phyloP scores from a whole-genome alignment of 2,113 vertebrate species.

The Psittacula cyanocephala region DNA sequence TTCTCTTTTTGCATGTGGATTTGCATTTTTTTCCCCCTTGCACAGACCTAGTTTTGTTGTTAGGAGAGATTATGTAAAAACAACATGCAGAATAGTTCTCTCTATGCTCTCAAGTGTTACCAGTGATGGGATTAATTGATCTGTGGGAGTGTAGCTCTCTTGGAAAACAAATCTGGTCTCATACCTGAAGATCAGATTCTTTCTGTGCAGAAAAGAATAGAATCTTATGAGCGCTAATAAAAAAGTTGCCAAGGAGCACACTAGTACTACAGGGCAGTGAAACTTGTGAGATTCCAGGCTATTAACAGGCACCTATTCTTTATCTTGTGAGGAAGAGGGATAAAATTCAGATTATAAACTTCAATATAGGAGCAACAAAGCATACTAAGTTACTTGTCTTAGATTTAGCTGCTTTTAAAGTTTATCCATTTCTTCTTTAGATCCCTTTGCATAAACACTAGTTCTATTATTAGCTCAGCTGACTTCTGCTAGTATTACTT shows the following conservation, averaged over 20 bases:
- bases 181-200: not conserved
- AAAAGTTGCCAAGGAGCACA: not conserved
- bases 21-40: not conserved
- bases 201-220: not conserved
- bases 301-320: rapidly evolving
- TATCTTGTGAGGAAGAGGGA: not conserved
- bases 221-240: not conserved
- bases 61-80: not conserved
- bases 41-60: not conserved
- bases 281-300: not conserved
- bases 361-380: not conserved
- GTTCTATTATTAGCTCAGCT: not conserved
- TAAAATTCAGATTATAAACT: not conserved
- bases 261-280: not conserved
- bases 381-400: not conserved
- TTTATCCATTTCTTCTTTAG: not conserved
- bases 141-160: not conserved
- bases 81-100: not conserved
- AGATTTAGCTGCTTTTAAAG: not conserved
- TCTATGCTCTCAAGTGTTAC: not conserved
- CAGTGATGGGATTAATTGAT: not conserved
- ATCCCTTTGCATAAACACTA: not conserved
- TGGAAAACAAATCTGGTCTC: not conserved
- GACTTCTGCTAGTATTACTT: not conserved
- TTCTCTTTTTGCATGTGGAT: not conserved